phyloP scores from a whole-genome alignment of 2,113 vertebrate genomes.

The Neodon shergylaensis region DNA sequence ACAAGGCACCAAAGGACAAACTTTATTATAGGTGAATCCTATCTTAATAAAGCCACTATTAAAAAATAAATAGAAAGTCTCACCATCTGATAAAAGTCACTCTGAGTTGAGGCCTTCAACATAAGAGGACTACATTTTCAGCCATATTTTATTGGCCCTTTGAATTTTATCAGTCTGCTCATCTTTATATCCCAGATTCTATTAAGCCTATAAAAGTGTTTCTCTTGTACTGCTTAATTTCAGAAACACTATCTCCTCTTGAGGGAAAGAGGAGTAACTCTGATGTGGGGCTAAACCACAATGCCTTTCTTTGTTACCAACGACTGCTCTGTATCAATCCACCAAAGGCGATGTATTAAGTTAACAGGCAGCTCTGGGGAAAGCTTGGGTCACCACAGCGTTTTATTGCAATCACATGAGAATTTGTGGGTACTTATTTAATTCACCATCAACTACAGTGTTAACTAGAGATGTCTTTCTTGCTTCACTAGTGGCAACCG shows the following conservation, averaged over 20 bases:
- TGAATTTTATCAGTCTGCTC: slow-evolving; percentile 43
- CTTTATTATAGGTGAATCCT: neutral
- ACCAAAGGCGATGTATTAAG: neutral
- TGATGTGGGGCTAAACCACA: neutral
- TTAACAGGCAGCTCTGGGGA: neutral
- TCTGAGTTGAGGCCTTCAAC: slow-evolving; percentile 11
- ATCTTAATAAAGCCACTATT: slow-evolving; percentile 19
- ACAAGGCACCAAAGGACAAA: neutral
- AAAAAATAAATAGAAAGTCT: neutral
- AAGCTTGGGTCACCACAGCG: slow-evolving; percentile 41
- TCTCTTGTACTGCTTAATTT: slow-evolving; percentile 36
- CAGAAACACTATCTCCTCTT: slow-evolving; percentile 47
- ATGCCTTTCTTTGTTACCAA: slow-evolving; percentile 8
- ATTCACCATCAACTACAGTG: neutral
- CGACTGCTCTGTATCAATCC: neutral
- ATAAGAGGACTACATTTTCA: slow-evolving; percentile 10
- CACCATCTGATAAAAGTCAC: neutral
- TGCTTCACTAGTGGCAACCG: slow-evolving; percentile 34
- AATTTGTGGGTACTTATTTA: neutral
- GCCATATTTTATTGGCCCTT: neutral
- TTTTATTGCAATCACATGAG: slow-evolving; percentile 29
- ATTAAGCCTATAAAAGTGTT: slow-evolving; percentile 5
- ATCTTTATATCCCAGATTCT: neutral
- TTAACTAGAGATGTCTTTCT: slow-evolving; percentile 22
- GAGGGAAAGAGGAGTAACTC: neutral